phyloP scores from a whole-genome alignment of 30 jellyfish, hydroid and myxozoan genomes.

The Aurelia sp. region DNA sequence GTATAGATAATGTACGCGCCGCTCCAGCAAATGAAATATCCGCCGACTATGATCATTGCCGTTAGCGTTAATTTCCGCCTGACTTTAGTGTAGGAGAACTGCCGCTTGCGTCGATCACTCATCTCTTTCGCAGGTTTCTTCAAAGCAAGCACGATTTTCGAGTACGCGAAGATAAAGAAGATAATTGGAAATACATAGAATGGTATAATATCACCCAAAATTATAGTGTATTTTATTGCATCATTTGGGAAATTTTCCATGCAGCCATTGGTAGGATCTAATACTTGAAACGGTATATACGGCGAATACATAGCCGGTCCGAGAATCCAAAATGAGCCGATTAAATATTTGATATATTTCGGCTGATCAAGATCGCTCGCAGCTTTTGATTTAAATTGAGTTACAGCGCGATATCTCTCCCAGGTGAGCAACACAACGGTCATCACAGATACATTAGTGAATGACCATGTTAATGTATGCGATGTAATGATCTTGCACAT shows the following conservation, averaged over 20 bases:
- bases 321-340: slow-evolving; percentile 60
- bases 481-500: slow-evolving; percentile 64
- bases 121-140: slow-evolving; percentile 31
- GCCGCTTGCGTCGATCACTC: slow-evolving; percentile 38
- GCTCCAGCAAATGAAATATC: slow-evolving; percentile 63
- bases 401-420: slow-evolving; percentile 78
- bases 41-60: slow-evolving; percentile 39
- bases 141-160: slow-evolving; percentile 28
- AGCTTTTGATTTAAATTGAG: slow-evolving; percentile 30
- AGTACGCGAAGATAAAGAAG: slow-evolving; percentile 51
- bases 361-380: slow-evolving; percentile 14
- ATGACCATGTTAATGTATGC: slow-evolving; percentile 65
- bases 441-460: slow-evolving; percentile 69
- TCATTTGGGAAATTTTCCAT: slow-evolving; percentile 45
- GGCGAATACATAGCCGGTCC: slow-evolving; percentile 60
- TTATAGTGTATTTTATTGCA: slow-evolving; percentile 23
- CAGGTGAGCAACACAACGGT: slow-evolving; percentile 65
- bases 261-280: slow-evolving; percentile 40
- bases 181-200: slow-evolving; percentile 41
- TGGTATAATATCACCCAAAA: slow-evolving; percentile 18
- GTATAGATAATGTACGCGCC: slow-evolving; percentile 54
- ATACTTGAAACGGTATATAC: slow-evolving; percentile 54
- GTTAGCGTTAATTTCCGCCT: slow-evolving; percentile 59
- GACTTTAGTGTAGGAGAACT: slow-evolving; percentile 41
- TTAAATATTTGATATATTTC: background rate